Percentiles rank a stretch among this genome's conserved stretches.
Conservation (phyloP, 2,888 invertebrate genomes). For the Octodonta nipae region DNA sequence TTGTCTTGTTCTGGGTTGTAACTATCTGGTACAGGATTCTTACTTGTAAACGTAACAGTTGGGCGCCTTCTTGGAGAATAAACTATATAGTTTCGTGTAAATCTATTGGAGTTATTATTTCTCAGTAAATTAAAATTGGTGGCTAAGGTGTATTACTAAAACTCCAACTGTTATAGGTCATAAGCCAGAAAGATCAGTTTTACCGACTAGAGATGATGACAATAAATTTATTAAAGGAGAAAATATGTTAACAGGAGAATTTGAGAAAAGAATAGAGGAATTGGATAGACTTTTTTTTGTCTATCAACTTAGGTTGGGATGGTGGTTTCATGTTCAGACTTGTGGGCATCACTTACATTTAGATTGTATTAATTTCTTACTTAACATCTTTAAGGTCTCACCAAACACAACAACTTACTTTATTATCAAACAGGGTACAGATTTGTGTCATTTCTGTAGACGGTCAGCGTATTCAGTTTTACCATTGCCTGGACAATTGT, state of each 20-base stretch:
- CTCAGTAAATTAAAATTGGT: too few species aligned
- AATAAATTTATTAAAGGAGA: conserved; percentile 42
- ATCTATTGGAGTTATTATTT: too few species aligned
- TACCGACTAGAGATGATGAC: conserved; percentile 55
- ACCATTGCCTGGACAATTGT: conserved; percentile 62
- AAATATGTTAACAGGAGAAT: conserved; percentile 59
- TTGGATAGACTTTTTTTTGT: conserved; percentile 64
- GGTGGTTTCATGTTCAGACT: conserved; percentile 84
- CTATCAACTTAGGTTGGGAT: conserved; percentile 73
- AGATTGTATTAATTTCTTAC: conserved; percentile 84
- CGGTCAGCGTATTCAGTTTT: conserved; percentile 83
- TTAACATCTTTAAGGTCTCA: conserved; percentile 69
- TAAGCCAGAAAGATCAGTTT: conserved; percentile 44
- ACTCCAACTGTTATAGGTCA: conserved; percentile 81
- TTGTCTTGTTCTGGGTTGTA: too few species aligned
- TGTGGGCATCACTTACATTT: conserved; percentile 96
- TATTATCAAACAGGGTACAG: conserved; percentile 71
- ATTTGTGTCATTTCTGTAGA: conserved; percentile 87
- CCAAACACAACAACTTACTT: conserved; percentile 59
- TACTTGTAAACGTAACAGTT: too few species aligned
- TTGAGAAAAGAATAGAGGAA: conserved; percentile 63
- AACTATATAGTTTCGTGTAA: too few species aligned
- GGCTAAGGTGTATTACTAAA: conserved; percentile 77
- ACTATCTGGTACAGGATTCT: too few species aligned
- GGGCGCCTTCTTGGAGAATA: too few species aligned